These are phyloP conservation scores for Drosophila tropicalis DNA, from an alignment of 1,140 invertebrate species.

Conservation along the genomic window DNA sequence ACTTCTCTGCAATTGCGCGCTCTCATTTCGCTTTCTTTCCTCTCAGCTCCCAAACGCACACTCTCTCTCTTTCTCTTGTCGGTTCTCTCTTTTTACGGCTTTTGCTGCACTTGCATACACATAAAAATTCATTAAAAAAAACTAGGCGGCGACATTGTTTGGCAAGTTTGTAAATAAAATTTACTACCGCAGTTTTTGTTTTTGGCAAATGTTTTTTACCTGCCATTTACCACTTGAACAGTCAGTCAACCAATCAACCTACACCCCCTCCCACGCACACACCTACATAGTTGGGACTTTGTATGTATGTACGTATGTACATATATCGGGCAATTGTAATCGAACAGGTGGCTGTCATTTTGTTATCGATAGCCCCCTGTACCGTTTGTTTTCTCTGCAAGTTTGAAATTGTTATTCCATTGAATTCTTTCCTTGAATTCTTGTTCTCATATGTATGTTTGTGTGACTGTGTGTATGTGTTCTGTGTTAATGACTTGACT, in stretches of 20 bases:
- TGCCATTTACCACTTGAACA: neutral
- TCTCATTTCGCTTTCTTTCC: constrained; percentile 21
- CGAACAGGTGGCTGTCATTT: constrained; percentile 66
- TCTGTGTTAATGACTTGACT: constrained; percentile 67
- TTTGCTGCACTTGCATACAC: constrained; percentile 63
- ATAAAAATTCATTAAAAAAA: constrained; percentile 79
- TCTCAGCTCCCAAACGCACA: constrained; percentile 20
- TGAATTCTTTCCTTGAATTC: constrained; percentile 64
- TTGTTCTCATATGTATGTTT: constrained; percentile 36
- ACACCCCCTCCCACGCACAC: constrained; percentile 32
- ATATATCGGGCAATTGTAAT: constrained; percentile 65
- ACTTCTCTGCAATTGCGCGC: constrained; percentile 23
- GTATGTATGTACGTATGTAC: no score
- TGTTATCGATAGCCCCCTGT: constrained; percentile 16
- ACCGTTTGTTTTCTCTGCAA: constrained; percentile 34
- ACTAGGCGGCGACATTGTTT: constrained; percentile 28
- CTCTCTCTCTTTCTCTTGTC: constrained; percentile 60
- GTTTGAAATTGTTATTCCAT: constrained; percentile 30
- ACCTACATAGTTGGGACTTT: constrained; percentile 49
- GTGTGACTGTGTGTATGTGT: constrained; percentile 40
- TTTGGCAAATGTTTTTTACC: constrained; percentile 39
- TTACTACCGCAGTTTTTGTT: constrained; percentile 70
- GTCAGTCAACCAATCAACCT: neutral
- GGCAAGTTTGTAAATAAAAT: constrained; percentile 75
- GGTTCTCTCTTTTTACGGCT: constrained; percentile 40